phyloP scores from a whole-genome alignment of 2,113 vertebrate genomes.

The Motacilla tschutschensis region DNA sequence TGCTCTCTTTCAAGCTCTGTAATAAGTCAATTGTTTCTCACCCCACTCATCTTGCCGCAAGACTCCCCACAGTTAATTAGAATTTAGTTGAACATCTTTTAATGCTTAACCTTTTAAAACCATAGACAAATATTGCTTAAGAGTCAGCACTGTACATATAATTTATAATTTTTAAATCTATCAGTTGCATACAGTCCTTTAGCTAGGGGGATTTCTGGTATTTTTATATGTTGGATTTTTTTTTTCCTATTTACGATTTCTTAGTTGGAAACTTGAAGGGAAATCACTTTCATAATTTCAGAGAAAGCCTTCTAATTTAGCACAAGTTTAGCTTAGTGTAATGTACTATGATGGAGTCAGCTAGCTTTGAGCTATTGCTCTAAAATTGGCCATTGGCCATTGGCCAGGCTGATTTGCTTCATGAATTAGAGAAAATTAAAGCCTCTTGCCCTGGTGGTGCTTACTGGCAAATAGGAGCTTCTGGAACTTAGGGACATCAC shows the following conservation, averaged over 20 bases:
- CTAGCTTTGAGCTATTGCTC: background rate
- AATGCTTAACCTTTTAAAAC: background rate
- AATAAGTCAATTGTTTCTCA: background rate
- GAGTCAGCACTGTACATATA: background rate
- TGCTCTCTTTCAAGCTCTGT: background rate
- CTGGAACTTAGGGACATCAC: background rate
- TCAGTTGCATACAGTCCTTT: background rate
- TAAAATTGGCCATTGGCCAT: background rate
- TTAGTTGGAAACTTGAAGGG: background rate
- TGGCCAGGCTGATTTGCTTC: background rate
- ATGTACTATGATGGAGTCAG: background rate
- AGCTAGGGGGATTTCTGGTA: background rate
- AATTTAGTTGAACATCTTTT: background rate
- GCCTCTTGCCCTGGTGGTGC: background rate
- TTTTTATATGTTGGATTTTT: background rate
- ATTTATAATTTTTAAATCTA: background rate
- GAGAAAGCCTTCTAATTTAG: background rate
- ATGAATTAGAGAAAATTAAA: constrained; percentile 8
- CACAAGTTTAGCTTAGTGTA: background rate
- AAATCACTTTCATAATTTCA: background rate
- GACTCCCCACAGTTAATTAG: background rate
- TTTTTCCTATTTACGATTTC: background rate
- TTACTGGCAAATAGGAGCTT: background rate
- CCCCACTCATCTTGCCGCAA: background rate
- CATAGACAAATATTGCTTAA: background rate